These are phyloP conservation scores for Dicyrtomina minuta DNA, from an alignment of 2,888 invertebrate genomes.

Conservation along the genomic window DNA sequence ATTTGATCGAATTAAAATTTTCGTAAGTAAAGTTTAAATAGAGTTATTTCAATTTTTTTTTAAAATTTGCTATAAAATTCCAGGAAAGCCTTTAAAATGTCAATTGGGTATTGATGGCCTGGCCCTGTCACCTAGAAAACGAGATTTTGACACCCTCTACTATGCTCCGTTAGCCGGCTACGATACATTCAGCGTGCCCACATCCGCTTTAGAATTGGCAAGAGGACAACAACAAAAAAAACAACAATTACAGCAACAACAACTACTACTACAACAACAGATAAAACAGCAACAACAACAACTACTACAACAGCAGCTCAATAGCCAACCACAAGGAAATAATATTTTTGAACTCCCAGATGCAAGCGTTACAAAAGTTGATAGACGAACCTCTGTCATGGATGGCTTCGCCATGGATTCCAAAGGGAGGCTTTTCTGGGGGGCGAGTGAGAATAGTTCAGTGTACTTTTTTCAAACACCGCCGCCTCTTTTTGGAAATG, in stretches of 20 bases:
- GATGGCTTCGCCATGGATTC: constrained; percentile 77
- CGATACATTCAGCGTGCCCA: constrained; percentile 67
- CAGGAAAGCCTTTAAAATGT: neutral
- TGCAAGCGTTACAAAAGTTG: constrained; percentile 64
- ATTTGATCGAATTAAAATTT: too few species aligned
- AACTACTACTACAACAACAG: too few species aligned
- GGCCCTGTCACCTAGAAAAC: constrained; percentile 67
- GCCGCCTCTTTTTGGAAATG: too few species aligned
- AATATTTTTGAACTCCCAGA: constrained; percentile 56
- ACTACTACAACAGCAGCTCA: too few species aligned
- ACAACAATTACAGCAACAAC: too few species aligned
- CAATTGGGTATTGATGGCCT: constrained; percentile 64
- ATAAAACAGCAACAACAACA: too few species aligned
- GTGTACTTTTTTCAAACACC: constrained; percentile 73
- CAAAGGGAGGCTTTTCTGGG: constrained; percentile 69
- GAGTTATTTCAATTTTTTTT: too few species aligned
- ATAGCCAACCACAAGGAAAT: too few species aligned
- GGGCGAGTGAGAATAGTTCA: constrained; percentile 68
- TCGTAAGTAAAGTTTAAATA: too few species aligned
- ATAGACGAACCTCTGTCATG: constrained; percentile 67
- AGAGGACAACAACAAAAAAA: too few species aligned
- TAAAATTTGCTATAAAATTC: too few species aligned
- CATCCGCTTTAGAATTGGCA: constrained; percentile 64
- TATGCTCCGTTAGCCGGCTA: constrained; percentile 69
- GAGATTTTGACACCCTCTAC: constrained; percentile 67